These are phyloP conservation scores for Aphis craccivora DNA, from an alignment of 1,140 invertebrate genomes.

Conservation along the genomic window DNA sequence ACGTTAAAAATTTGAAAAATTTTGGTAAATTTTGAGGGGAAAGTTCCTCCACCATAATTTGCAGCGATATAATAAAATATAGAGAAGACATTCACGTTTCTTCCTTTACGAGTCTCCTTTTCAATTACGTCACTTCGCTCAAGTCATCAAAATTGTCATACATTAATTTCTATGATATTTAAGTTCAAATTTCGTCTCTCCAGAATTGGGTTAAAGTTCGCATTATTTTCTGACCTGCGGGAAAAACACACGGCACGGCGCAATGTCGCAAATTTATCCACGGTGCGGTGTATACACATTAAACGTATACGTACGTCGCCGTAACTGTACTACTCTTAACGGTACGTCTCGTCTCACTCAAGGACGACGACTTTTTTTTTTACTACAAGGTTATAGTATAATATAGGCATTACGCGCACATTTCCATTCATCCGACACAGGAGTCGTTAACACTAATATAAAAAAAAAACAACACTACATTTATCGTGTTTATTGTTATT, in stretches of 20 bases:
- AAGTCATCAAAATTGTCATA: not conserved
- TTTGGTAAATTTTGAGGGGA: not conserved
- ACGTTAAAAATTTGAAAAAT: not conserved
- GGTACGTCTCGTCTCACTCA: conserved; percentile 30
- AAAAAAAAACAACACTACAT: not conserved
- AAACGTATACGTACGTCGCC: not conserved
- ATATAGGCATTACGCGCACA: not conserved
- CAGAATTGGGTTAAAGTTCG: not conserved
- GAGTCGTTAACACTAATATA: conserved; percentile 34
- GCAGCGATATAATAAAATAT: not conserved
- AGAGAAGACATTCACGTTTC: not conserved
- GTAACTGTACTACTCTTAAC: conserved; percentile 37
- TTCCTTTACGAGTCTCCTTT: not conserved
- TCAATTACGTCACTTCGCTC: not conserved
- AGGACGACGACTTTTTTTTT: conserved; percentile 48
- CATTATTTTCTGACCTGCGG: not conserved
- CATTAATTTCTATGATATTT: not conserved
- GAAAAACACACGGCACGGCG: not conserved
- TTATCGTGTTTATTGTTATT: not conserved
- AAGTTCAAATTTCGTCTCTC: not conserved
- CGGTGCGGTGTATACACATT: not conserved
- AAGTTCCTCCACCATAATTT: not conserved
- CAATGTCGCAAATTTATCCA: not conserved
- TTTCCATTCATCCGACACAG: conserved; percentile 19
- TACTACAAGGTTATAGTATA: conserved; percentile 44